Base-by-base conservation (phyloP, 2,113 vertebrate species). In the Dendropsophus ebraccatus region DNA sequence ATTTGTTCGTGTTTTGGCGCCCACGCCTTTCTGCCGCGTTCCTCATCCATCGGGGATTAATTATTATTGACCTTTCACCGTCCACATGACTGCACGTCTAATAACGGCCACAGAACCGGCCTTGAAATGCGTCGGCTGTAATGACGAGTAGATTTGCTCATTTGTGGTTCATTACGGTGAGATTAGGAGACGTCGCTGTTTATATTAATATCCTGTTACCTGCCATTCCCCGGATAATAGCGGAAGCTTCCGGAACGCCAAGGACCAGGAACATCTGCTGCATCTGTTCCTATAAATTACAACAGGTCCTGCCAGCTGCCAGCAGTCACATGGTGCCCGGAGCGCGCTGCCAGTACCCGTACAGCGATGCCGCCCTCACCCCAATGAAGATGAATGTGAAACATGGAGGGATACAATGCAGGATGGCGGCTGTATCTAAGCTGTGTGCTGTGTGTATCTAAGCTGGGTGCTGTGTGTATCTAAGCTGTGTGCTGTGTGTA, bases 261-360 rank as follows among this genome's bases (percentile, higher is more conserved):
- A 47, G 41, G 21, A 47, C n/a, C 7, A 45, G 23, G 60, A 82
- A 82, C 80, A 82, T 82, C 80, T 82, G 80, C 41, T 62, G 30
- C 80, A 82, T 21, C 80, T 82, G 80, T 69, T 82, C 62, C 60
- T 45, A 45, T 13, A 69, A 47, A 81, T 65, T 60, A 82, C 80
- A 82, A 69, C 80, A 82, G 80, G 80, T 82, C 60, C 37, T 82
- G 25, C 80, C 80, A 82, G 80, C 80, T 82, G 80, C 80, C 45
- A 82, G 23, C 41, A 50, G 32, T 62, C 13, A n/a, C 5, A 82
- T 69, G 10, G 25, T 74, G 37, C 72, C 41, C 19, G 12, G 3
- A 74, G 32, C 49, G 30, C 25, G 13, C 49, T 4, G 6, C 25
- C 28, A n/a, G 47, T 47, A 74, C 72, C 72, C 16, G 41, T 41